These are phyloP conservation scores for Chrysolina haemoptera DNA, from an alignment of 2,888 invertebrate species.

Conservation along the genomic window DNA sequence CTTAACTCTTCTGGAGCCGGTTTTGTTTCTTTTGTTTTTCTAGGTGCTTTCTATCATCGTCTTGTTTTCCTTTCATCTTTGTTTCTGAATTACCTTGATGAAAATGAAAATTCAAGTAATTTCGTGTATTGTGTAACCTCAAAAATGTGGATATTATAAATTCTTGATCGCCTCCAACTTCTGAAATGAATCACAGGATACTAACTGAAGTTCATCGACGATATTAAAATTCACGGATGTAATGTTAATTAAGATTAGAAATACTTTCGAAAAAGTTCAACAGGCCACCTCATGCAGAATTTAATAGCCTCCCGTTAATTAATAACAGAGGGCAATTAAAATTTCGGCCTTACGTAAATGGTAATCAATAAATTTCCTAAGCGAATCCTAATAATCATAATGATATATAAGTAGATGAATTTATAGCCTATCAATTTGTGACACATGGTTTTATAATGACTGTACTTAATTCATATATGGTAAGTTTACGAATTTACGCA, in stretches of 20 bases:
- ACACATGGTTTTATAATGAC: slow-evolving; percentile 28
- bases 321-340: slow-evolving; percentile 31
- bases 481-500: slow-evolving; percentile 1
- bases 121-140: too few relatives aligned
- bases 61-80: too few relatives aligned
- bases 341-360: slow-evolving; percentile 35
- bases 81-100: background rate
- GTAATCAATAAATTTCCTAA: slow-evolving; percentile 39
- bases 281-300: slow-evolving; percentile 23
- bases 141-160: background rate
- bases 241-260: slow-evolving; percentile 4
- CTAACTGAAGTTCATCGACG: background rate
- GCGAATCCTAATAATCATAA: slow-evolving; percentile 41
- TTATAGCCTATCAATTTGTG: slow-evolving; percentile 40
- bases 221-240: slow-evolving; percentile 23
- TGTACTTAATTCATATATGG: slow-evolving; percentile 21
- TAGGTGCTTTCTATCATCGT: too few relatives aligned
- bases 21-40: too few relatives aligned
- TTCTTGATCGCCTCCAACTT: background rate
- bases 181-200: background rate
- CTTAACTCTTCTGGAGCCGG: too few relatives aligned
- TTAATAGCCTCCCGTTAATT: slow-evolving; percentile 38
- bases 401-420: slow-evolving; percentile 36
- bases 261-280: slow-evolving; percentile 18
- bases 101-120: too few relatives aligned